Conservation (phyloP, 2,113 vertebrate genomes). For the Dicerorhinus sumatrensis region DNA sequence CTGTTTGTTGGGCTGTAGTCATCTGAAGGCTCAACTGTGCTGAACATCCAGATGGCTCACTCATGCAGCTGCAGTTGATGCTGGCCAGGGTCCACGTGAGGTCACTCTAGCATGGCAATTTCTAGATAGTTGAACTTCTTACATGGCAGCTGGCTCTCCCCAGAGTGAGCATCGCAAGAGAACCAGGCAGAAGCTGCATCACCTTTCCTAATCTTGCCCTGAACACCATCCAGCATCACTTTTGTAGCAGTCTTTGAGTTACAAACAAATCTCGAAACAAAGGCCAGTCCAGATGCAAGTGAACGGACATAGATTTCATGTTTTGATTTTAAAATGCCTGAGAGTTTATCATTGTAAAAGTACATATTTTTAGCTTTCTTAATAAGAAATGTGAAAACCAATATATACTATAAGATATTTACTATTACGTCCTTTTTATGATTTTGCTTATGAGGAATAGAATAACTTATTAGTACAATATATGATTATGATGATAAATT, state of each 20-base stretch:
- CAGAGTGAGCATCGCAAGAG: background rate
- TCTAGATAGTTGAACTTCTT: background rate
- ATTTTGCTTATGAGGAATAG: background rate
- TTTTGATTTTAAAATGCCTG: slow-evolving; percentile 2
- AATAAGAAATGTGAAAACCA: background rate
- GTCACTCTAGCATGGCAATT: background rate
- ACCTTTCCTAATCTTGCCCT: background rate
- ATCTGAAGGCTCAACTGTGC: background rate
- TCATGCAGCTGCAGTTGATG: background rate
- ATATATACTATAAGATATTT: background rate
- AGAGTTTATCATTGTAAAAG: background rate
- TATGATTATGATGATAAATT: slow-evolving; percentile 43
- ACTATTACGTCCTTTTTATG: background rate
- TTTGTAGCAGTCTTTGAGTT: background rate
- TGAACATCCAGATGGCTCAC: background rate
- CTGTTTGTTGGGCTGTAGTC: background rate
- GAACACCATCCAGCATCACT: background rate
- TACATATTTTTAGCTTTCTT: slow-evolving; percentile 1
- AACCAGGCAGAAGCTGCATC: background rate
- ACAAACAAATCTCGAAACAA: background rate
- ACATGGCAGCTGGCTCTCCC: background rate
- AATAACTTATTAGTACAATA: background rate
- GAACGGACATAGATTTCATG: background rate
- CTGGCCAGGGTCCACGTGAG: background rate
- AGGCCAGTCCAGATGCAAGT: background rate